Percentiles rank a stretch among this genome's conserved stretches.
Conservation (phyloP, 2,113 vertebrate species). For the Egretta garzetta region DNA sequence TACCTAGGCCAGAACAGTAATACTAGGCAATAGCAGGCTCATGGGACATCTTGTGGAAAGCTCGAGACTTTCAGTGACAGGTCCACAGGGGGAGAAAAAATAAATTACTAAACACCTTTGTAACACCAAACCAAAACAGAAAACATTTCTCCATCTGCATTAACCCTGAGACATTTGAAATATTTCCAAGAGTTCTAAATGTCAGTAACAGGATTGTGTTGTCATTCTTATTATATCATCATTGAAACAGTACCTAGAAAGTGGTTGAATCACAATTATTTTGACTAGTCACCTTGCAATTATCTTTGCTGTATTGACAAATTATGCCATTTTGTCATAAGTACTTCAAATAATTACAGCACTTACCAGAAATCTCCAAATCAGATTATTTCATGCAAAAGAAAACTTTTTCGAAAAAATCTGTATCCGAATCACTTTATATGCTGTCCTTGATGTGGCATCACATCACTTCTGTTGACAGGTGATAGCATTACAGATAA, state of each 20-base stretch:
- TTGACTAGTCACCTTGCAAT: constrained; percentile 59
- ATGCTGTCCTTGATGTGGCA: constrained; percentile 53
- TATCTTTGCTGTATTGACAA: constrained; percentile 66
- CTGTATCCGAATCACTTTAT: constrained; percentile 29
- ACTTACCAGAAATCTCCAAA: constrained; percentile 61
- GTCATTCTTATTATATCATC: constrained; percentile 36
- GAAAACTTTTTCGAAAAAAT: neutral
- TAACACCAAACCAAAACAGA: constrained; percentile 8
- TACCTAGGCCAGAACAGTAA: neutral
- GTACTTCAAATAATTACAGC: constrained; percentile 65
- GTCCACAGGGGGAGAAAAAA: neutral
- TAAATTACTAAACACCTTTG: neutral
- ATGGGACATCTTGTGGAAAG: neutral
- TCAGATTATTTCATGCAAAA: constrained; percentile 57
- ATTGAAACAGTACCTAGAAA: constrained; percentile 27
- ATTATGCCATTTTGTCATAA: constrained; percentile 65
- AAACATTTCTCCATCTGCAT: neutral
- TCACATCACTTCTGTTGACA: constrained; percentile 58
- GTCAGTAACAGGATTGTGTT: constrained; percentile 16
- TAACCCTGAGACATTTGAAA: neutral
- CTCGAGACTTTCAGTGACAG: neutral
- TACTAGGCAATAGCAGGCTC: neutral
- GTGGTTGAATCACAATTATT: constrained; percentile 68
- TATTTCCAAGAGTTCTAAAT: constrained; percentile 49
- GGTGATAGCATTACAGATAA: constrained; percentile 68